Conservation (phyloP, 2,113 vertebrate species). For the Myodes glareolus region DNA sequence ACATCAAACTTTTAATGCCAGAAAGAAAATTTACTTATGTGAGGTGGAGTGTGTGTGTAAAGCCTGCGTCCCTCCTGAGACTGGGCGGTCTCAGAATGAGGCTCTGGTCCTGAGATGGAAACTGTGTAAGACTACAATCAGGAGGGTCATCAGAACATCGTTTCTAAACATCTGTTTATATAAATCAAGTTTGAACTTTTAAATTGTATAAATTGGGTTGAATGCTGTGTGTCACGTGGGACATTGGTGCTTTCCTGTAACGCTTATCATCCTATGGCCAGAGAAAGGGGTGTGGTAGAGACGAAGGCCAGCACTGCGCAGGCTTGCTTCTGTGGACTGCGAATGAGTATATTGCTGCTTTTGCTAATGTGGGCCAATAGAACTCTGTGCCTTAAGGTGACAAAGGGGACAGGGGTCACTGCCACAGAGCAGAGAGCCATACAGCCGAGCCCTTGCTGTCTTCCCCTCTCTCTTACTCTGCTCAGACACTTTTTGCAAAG, state of each 20-base stretch:
- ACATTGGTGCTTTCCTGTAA: conserved; percentile 23
- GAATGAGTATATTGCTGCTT: background rate
- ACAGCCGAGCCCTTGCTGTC: background rate
- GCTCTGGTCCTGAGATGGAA: background rate
- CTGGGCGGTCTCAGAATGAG: background rate
- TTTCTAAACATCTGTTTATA: conserved; percentile 58
- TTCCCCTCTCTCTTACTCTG: background rate
- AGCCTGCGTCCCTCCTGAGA: background rate
- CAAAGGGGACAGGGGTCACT: background rate
- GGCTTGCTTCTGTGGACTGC: background rate
- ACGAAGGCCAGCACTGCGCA: background rate
- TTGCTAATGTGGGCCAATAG: background rate
- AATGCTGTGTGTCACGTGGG: background rate
- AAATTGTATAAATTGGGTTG: conserved; percentile 41
- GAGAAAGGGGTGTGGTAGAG: background rate
- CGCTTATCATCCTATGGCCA: background rate
- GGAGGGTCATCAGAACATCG: conserved; percentile 24
- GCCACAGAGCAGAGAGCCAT: background rate
- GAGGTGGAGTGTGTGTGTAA: background rate
- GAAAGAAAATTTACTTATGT: conserved; percentile 20
- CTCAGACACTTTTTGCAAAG: background rate
- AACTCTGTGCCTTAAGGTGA: background rate
- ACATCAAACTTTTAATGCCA: conserved; percentile 17
- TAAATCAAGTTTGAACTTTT: conserved; percentile 10
- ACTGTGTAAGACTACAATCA: conserved; percentile 3